Evolutionary conservation across 2,113 vertebrate genomes (phyloP).

Genomic region (Myotis lucifugus): DNA sequence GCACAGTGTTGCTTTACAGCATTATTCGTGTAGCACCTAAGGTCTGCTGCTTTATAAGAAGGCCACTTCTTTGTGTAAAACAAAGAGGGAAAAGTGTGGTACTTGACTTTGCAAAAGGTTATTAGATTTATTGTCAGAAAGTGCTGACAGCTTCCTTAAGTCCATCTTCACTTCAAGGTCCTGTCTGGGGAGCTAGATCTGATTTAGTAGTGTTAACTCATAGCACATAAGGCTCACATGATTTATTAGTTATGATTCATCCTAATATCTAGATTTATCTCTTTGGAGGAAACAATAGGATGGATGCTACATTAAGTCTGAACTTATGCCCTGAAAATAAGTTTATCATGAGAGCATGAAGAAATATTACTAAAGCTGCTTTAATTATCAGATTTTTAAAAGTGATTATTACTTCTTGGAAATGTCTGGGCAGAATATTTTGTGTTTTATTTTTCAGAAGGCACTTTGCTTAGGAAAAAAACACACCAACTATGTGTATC

Average conservation of each 20-base stretch:
- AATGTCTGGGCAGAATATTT: slow-evolving; percentile 4
- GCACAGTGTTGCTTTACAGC: not conserved
- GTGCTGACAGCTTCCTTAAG: slow-evolving; percentile 66
- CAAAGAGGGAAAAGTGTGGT: slow-evolving; percentile 53
- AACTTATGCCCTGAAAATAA: slow-evolving; percentile 55
- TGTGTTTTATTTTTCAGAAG: slow-evolving; percentile 59
- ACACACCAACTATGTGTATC: slow-evolving; percentile 69
- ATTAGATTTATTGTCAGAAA: slow-evolving; percentile 67
- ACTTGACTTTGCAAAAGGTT: slow-evolving; percentile 72
- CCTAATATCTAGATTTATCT: slow-evolving; percentile 50
- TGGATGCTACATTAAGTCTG: slow-evolving; percentile 28
- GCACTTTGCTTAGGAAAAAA: slow-evolving; percentile 66
- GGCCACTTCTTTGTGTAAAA: slow-evolving; percentile 48
- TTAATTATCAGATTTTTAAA: not conserved
- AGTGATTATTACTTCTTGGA: slow-evolving; percentile 19
- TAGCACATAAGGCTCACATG: not conserved
- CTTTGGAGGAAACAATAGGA: slow-evolving; percentile 48
- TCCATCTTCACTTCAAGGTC: slow-evolving; percentile 37
- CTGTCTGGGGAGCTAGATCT: not conserved
- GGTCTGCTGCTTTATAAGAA: slow-evolving; percentile 17
- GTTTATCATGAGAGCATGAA: slow-evolving; percentile 49
- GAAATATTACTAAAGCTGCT: slow-evolving; percentile 25
- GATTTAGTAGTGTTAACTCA: slow-evolving; percentile 51
- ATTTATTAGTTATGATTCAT: slow-evolving; percentile 54
- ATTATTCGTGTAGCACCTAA: slow-evolving; percentile 34